Evolutionary conservation across 2,888 invertebrate genomes (phyloP), one percentile per base, ranked within the genome.

Genomic region (Alloscopus bannaensis): DNA sequence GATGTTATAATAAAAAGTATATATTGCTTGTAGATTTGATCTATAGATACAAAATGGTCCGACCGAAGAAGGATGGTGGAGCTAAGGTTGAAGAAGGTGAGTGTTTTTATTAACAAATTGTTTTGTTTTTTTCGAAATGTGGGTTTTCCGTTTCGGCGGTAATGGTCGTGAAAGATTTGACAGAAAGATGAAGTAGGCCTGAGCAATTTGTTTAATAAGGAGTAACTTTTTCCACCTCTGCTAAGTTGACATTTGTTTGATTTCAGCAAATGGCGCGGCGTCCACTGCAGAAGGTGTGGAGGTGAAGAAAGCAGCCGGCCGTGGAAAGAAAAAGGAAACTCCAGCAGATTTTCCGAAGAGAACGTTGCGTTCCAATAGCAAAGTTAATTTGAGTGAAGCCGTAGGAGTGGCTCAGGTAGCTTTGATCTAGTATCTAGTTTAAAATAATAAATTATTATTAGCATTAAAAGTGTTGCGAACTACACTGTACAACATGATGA

Each of bases 311-410:
- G 3, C 64, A 3, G 73, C 64, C 3, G 73, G 73, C 0, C 50
- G 72, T 6, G 62, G 62, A 26, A 73, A 73, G n/a, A 40, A 50
- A 28, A 73, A 73, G 65, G 73, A 16, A 3, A 52, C 36, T 26
- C 26, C 59, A n/a, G 42, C 22, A n/a, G n/a, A 20, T 2, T 64
- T 47, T 22, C 64, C 65, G 1, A 73, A 73, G 18, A 6, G 73
- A 11, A 73, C 64, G 18, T 57, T 73, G 4, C 64, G 73, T 11
- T 73, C 73, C 2, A 64, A 73, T 31, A 73, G 73, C 24, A 73
- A 65, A 28, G 28, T 55, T 16, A 29, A 36, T 1, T 65, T 73
- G 29, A 16, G 26, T 2, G 62, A 50, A 36, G 36, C 13, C 2
- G 57, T n/a, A n/a, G n/a, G n/a, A n/a, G n/a, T n/a, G n/a, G n/a